Percentiles rank a stretch among this genome's conserved stretches.
phyloP scores from a whole-genome alignment of 1,140 invertebrate species.

The Tetragnatha versicolor region DNA sequence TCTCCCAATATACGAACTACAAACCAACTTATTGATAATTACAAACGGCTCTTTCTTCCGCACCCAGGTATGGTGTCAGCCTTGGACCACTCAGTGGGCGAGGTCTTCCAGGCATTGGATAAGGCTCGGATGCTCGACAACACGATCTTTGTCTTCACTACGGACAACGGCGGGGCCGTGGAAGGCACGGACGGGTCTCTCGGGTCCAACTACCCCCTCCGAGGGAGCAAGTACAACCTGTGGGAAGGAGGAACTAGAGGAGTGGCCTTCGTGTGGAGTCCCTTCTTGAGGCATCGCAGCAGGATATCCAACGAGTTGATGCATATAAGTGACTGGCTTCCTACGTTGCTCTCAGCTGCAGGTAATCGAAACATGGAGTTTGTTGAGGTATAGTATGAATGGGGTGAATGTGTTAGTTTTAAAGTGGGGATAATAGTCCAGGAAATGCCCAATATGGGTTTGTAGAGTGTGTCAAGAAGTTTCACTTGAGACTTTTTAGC shows the following conservation, averaged over 20 bases:
- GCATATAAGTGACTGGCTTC: constrained; percentile 89
- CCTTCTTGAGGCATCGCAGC: constrained; percentile 68
- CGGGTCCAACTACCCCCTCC: constrained; percentile 88
- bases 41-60: too few relatives aligned
- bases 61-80: constrained; percentile 80
- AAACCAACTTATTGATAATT: too few relatives aligned
- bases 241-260: constrained; percentile 90
- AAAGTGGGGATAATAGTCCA: too few relatives aligned
- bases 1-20: too few relatives aligned
- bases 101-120: constrained; percentile 76
- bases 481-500: too few relatives aligned
- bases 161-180: constrained; percentile 87
- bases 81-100: constrained; percentile 84
- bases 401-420: too few relatives aligned
- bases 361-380: too few relatives aligned
- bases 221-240: constrained; percentile 78
- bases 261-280: constrained; percentile 80
- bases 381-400: too few relatives aligned
- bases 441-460: too few relatives aligned
- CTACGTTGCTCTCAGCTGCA: constrained; percentile 68
- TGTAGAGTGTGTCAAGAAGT: too few relatives aligned
- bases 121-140: constrained; percentile 74
- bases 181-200: constrained; percentile 78
- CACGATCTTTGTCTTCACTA: constrained; percentile 82
- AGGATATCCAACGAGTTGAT: constrained; percentile 75